Evolutionary conservation across 2,797 vertebrate genomes (phyloP).

Genomic region (Discoglossus pictus): DNA sequence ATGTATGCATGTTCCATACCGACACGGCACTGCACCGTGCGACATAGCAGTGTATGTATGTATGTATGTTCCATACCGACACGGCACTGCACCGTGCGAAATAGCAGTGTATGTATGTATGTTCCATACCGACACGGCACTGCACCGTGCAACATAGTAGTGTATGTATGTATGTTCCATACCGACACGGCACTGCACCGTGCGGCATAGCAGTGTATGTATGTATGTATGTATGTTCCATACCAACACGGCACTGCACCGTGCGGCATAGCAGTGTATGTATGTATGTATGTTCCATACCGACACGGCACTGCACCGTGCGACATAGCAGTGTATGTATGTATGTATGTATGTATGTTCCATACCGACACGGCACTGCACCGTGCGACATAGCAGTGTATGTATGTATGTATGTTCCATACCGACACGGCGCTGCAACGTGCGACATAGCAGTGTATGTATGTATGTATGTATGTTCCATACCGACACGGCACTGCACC

Average conservation of each 20-base stretch:
- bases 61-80: no score
- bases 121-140: background rate
- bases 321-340: no score
- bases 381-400: background rate
- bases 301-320: no score
- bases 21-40: background rate
- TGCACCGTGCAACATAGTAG: no score
- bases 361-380: background rate
- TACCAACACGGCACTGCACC: background rate
- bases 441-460: background rate
- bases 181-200: background rate
- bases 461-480: no score
- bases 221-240: no score
- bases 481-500: no score
- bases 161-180: no score
- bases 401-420: no score
- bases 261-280: background rate
- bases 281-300: no score
- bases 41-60: background rate
- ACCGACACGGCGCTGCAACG: background rate
- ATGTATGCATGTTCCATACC: background rate
- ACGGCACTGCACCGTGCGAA: background rate
- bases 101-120: no score
- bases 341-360: no score
- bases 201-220: background rate